Conservation (phyloP, 37 sponge, comb jelly and placozoan species). For the Theonella swinhoei region DNA sequence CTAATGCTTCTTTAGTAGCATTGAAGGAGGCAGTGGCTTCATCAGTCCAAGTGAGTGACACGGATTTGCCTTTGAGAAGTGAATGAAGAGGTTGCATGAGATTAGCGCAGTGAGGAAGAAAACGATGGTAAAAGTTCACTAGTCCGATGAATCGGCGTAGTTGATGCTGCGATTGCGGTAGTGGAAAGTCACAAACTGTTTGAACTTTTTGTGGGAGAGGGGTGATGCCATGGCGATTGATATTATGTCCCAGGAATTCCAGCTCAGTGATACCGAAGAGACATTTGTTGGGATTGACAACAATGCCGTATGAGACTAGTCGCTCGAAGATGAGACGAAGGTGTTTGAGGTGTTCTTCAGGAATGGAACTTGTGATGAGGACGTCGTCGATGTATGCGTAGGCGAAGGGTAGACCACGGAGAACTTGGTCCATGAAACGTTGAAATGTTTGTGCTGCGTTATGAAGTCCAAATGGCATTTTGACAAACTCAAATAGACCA, state of each 20-base stretch:
- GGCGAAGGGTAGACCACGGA: constrained; percentile 39
- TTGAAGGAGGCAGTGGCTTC: constrained; percentile 23
- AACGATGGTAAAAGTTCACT: no score
- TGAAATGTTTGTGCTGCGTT: constrained; percentile 57
- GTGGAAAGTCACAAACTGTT: constrained; percentile 48
- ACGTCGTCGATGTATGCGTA: constrained; percentile 53
- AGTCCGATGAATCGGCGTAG: constrained; percentile 43
- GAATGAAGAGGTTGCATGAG: constrained; percentile 31
- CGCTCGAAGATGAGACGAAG: constrained; percentile 37
- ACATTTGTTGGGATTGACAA: constrained; percentile 61
- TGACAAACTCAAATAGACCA: constrained; percentile 50
- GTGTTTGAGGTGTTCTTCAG: constrained; percentile 46
- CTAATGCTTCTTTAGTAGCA: constrained; percentile 55
- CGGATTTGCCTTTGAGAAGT: not conserved
- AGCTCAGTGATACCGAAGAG: no score
- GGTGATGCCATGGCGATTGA: constrained; percentile 16
- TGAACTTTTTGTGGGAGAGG: constrained; percentile 45
- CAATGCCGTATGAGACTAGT: constrained; percentile 32
- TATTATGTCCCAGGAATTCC: no score
- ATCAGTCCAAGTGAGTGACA: constrained; percentile 20
- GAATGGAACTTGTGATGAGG: constrained; percentile 44
- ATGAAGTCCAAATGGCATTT: constrained; percentile 54
- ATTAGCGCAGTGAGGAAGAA: no score
- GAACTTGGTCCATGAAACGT: constrained; percentile 64
- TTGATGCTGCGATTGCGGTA: constrained; percentile 44